Base-by-base conservation (phyloP, 53 echinoderm and acorn worm genomes). In the Glandiceps talaboti region DNA sequence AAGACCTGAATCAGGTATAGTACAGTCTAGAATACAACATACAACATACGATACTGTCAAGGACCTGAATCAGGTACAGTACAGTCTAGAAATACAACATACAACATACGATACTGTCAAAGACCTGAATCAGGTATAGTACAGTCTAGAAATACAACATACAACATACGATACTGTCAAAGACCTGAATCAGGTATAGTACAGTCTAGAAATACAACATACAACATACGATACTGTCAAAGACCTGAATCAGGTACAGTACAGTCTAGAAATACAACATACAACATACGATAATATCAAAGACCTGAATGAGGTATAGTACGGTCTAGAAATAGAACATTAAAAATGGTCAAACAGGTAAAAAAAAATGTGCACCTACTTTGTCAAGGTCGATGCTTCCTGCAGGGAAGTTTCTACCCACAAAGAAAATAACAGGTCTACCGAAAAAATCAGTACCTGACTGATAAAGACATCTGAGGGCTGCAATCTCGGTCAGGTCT, bases 331-430 rank as follows among this genome's bases (percentile, higher is more conserved):
- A 1, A 26, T 27, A 27, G 32, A 20, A 29, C 1, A 31, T 12
- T 0, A 25, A 78, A 0, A 20, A 0, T 1, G 28, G 33, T 32
- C n/a, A 45, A 25, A 73, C 0, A 27, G 73, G 75, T 32, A 29
- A 29, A 29, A 73, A 0, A 30, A 14, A 80, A n/a, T n/a, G n/a
- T n/a, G n/a, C 33, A 76, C 73, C 33, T 83, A 95, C 95, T 83
- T 95, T 92, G 81, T 88, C 92, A 33, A 92, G 77, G 76, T 95
- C 92, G 28, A 95, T 84, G 29, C 80, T 80, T 30, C 88, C 84
- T 26, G 95, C 95, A 0, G 95, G 95, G 80, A 95, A 95, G 79
- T 92, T 95, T 80, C 90, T 90, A 64, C 90, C 95, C 6, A 95
- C 90, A 82, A 92, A 92, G 30, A 83, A 88, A 1, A 95, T 80